phyloP scores from a whole-genome alignment of 2,797 vertebrate species.

The Vultur gryphus region DNA sequence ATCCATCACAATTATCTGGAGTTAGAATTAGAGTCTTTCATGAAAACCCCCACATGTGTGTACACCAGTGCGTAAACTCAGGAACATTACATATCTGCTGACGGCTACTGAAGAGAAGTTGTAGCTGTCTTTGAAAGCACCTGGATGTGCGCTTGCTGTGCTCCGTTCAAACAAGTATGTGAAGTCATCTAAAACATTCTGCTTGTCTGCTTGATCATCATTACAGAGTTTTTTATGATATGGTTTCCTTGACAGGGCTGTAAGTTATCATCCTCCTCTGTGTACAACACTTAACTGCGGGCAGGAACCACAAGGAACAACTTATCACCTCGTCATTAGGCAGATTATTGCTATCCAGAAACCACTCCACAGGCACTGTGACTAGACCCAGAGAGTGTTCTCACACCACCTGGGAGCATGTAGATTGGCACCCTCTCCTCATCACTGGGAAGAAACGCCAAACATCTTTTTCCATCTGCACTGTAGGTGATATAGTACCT shows the following conservation, averaged over 20 bases:
- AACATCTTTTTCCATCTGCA: background rate
- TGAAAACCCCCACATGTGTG: background rate
- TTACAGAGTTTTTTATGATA: background rate
- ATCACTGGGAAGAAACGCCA: background rate
- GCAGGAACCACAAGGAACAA: background rate
- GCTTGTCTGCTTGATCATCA: background rate
- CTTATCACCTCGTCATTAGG: background rate
- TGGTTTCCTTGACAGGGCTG: rapidly evolving
- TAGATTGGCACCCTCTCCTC: background rate
- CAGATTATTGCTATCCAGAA: background rate
- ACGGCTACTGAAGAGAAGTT: background rate
- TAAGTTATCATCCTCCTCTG: background rate
- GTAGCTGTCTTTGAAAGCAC: background rate
- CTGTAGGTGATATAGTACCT: background rate
- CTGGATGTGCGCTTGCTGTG: background rate
- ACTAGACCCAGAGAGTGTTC: background rate
- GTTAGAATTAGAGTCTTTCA: background rate
- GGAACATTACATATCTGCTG: background rate
- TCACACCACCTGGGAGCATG: background rate
- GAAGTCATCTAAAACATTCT: background rate
- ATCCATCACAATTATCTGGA: background rate
- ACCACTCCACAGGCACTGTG: too few relatives aligned
- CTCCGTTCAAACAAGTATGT: background rate
- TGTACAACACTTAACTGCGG: background rate
- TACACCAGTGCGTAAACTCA: background rate